Evolutionary conservation across 2,888 invertebrate genomes (phyloP).

Genomic region (Ceriagrion tenellum): DNA sequence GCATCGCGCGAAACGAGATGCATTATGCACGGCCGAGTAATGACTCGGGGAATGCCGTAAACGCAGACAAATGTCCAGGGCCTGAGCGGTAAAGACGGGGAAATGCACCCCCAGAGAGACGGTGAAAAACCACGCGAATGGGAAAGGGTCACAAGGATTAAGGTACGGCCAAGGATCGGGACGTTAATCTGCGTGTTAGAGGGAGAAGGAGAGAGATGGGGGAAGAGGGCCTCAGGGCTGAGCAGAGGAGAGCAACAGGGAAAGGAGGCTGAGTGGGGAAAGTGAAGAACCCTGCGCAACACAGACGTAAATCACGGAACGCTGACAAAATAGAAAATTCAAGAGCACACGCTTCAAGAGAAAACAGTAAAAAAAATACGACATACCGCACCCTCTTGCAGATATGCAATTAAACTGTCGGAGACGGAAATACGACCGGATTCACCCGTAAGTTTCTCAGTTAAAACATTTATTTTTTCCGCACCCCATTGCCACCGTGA

Average conservation of each 20-base stretch:
- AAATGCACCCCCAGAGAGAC: slow-evolving; percentile 11
- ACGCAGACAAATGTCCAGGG: neutral
- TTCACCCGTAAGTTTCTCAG: neutral
- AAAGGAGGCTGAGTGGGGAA: neutral
- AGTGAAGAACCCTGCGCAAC: neutral
- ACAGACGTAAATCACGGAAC: slow-evolving; percentile 25
- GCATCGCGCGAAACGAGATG: neutral
- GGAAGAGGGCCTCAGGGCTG: neutral
- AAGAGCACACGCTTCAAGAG: neutral
- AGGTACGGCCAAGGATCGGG: neutral
- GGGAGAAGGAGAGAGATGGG: neutral
- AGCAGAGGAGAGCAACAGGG: neutral
- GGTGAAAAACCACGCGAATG: neutral
- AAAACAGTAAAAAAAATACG: neutral
- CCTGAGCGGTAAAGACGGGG: neutral
- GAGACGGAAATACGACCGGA: neutral
- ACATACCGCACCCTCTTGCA: neutral
- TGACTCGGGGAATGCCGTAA: slow-evolving; percentile 13
- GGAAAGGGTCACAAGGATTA: neutral
- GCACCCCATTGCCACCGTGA: neutral
- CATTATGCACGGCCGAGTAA: neutral
- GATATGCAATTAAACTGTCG: neutral
- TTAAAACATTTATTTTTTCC: neutral
- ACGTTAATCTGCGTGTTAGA: neutral
- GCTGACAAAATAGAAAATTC: neutral